Evolutionary conservation across 2,113 vertebrate species (phyloP), one percentile per base, ranked within the genome.

Genomic region (Barnardius zonarius): DNA sequence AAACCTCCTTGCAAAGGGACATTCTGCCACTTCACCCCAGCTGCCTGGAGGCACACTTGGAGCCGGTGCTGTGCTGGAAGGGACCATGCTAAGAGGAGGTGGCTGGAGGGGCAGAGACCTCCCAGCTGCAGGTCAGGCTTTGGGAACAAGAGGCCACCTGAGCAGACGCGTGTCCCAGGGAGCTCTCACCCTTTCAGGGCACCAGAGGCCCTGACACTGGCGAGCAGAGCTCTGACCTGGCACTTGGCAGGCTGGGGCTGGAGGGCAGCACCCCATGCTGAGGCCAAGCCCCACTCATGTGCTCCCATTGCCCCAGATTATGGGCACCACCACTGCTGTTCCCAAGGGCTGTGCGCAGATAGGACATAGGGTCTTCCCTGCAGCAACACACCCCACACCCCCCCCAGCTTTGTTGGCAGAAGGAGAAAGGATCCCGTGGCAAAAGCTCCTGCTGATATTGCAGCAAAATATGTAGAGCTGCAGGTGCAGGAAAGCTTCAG

Each of bases 291-390:
- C 25, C 12, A 9, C 18, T 30, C 1, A 0, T 28, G 35, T 22
- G 43, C 7, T 23, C 33, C 25, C 6, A 1, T 1, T 63, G 20
- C 20, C 39, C 2, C 39, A 5, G 30, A 55, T 33, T 19, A 10
- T 4, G 7, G 35, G 16, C 43, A 1, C 3, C 49, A 4, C 3
- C 49, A 4, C 16, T 31, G 20, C 41, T 27, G 1, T 20, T 27
- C 6, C 39, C n/a, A 5, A 41, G 41, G 27, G 15, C 30, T 55
- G 46, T 12, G 28, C 24, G 7, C 17, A 22, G 22, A 5, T 6
- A 2, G 0, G 5, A 24, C 11, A 2, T 0, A 1, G 39, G n/a
- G 20, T 28, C 20, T 78, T 15, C 24, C 63, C 19, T 46, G 39
- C 17, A 39, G 37, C 39, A 43, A 13, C 43, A 11, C 41, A 11